Evolutionary conservation across 2,113 vertebrate genomes (phyloP).

Genomic region (Rafetus swinhoei): DNA sequence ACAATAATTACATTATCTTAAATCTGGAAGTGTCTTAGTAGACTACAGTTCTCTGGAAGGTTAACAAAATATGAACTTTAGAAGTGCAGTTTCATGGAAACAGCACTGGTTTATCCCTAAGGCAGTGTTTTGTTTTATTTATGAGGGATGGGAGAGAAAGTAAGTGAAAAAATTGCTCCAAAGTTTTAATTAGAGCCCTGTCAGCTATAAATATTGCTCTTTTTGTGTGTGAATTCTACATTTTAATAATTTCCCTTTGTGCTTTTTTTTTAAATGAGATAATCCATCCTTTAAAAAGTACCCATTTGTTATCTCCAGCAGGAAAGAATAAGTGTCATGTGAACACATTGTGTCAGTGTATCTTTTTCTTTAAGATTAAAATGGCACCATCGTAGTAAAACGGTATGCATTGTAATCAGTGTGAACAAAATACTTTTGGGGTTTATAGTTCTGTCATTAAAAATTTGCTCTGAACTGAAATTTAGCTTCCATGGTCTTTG

Average conservation of each 20-base stretch:
- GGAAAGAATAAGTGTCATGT: neutral
- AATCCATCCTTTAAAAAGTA: slow-evolving; percentile 56
- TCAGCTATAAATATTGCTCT: slow-evolving; percentile 9
- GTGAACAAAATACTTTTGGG: neutral
- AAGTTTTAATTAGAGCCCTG: slow-evolving; percentile 37
- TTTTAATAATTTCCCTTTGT: slow-evolving; percentile 42
- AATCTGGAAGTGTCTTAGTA: slow-evolving; percentile 1
- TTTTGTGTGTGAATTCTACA: slow-evolving; percentile 22
- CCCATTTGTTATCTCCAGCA: slow-evolving; percentile 35
- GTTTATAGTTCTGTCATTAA: neutral
- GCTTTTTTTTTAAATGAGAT: neutral
- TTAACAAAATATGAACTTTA: neutral
- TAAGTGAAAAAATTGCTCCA: neutral
- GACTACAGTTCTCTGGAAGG: neutral
- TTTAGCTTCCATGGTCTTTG: neutral
- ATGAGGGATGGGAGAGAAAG: neutral
- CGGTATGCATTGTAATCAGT: neutral
- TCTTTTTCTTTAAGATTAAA: neutral
- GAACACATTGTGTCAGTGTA: slow-evolving; percentile 25
- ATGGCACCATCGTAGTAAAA: slow-evolving; percentile 6
- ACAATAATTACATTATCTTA: neutral
- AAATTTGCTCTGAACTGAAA: neutral
- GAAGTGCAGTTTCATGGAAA: neutral
- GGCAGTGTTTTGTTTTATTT: neutral
- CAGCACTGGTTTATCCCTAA: neutral